Evolutionary conservation across 2,113 vertebrate species (phyloP), one percentile per base, ranked within the genome.

Genomic region (Oryzias melastigma): DNA sequence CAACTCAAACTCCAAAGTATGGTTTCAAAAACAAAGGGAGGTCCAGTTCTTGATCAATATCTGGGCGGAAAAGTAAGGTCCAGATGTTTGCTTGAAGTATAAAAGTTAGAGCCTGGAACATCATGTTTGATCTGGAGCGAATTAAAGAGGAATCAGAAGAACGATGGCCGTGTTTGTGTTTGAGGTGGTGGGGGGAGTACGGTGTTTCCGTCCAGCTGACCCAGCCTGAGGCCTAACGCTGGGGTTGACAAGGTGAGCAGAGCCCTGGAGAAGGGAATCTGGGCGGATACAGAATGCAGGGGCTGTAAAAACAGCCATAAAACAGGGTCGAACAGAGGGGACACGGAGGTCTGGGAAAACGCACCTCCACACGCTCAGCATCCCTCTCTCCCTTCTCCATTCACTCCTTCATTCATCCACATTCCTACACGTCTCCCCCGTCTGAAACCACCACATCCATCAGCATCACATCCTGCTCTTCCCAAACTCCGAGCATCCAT

Each of bases 271-370:
- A 73, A 57, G 76, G 62, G 73, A 81, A 73, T 78, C 80, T 82
- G 81, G 82, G 77, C 8, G 42, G 68, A 77, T 84, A 71, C 82
- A 85, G 78, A 79, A 62, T 56, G 80, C 71, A 71, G 46, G 44
- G 75, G 85, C 68, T 35, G 61, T 89, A 89, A 87, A 35, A 90
- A 86, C 59, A 69, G 78, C 81, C 80, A 77, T 90, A 87, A 90
- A 90, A 68, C 17, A 27, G 73, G 87, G 87, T 88, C 86, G 81
- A 77, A 35, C 62, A 51, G 79, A 86, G 85, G 88, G 73, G 80
- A 90, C 77, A 48, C 42, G 65, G 65, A 65, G 61, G 77, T 80
- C 73, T 85, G 80, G 81, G 82, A 84, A 86, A 87, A 84, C 62
- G 75, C 69, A 68, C 52, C 44, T 62, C 1, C 24, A 73, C 75